Base-by-base conservation (phyloP, 2,797 vertebrate genomes). In the Acridotheres tristis region DNA sequence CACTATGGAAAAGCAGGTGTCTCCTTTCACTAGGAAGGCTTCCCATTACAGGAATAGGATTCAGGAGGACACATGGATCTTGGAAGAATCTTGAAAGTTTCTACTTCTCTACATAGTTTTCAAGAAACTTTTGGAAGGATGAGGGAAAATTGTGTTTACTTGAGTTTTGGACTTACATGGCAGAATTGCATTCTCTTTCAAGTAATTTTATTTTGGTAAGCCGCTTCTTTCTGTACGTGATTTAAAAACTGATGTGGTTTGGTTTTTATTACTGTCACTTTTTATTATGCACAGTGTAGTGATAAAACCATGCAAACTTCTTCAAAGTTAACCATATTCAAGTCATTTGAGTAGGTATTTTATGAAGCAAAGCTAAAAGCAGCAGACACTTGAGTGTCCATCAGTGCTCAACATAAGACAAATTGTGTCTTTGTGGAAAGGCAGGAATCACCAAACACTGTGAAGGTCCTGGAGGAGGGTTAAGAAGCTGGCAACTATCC, bases 11-110 rank as follows among this genome's bases (percentile, higher is more conserved):
- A 91, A 91, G 77, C 85, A 78, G 66, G 80, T 90, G 69, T 93
- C 88, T 91, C 14, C 73, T 89, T 83, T 94, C 80, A 72, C 55
- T 34, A 62, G 47, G 61, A 94, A 61, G 40, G 66, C 72, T 96
- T 93, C 67, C 34, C 62, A 18, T 67, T 83, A 71, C 61, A 84
- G 69, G 66, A 72, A 25, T 30, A 51, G 47, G 47, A 72, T 84
- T 90, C 16, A 26, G 82, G 80, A 74, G 27, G 40, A 83, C 30
- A 40, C 26, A 40, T 18, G 48, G 38, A 65, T 85, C 82, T 57
- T 68, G 71, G 42, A 30, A 89, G 82, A 65, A 81, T 73, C 53
- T 54, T 68, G 22, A n/a, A 88, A 88, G 30, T 42, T 59, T 85
- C 68, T 54, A 11, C 36, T 50, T 45, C 12, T 89, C 36, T 68